Evolutionary conservation across 2,888 invertebrate species (phyloP), one percentile per base, ranked within the genome.

Genomic region (Metellina segmentata): DNA sequence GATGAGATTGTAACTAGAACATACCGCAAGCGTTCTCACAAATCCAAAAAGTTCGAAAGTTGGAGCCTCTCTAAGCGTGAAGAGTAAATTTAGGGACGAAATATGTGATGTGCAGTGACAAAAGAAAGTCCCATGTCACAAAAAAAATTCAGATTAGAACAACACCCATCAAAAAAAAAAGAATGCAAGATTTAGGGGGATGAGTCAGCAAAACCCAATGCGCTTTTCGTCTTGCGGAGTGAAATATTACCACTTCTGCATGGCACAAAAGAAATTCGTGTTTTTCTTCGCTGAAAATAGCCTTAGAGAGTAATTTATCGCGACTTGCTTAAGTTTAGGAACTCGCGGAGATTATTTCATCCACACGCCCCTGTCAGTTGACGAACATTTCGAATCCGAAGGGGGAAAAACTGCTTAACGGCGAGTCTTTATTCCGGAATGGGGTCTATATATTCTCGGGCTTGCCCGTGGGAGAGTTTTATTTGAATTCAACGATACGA

Each of bases 131-230:
- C 48, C 53, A 13, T 52, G 85, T 85, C 85, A 74, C n/a, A n/a
- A n/a, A 11, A 61, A 61, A 85, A 53, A 69, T 85, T 75, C 85
- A 72, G 61, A 85, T 85, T 74, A 74, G 83, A 53, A 72, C 72
- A 71, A 70, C 82, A 82, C 75, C 75, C 34, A 78, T 78, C n/a
- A n/a, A n/a, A n/a, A n/a, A 78, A 78, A 70, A 82, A 71, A 20
- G 74, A 74, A 85, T 48, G 61, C n/a, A 13, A 85, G 75, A 85
- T 85, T 85, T 85, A 85, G 61, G 85, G 53, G 34, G 61, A 34
- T 53, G 48, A 52, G 34, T 53, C 85, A 85, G 85, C 85, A 74
- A 61, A 61, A 61, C 75, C 74, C 75, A 85, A 85, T 85, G 85
- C 74, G 48, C 61, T 16, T 61, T 75, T 85, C 85, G 71, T 72